Base-by-base conservation (phyloP, 1,140 invertebrate species). In the Samia ricini region DNA sequence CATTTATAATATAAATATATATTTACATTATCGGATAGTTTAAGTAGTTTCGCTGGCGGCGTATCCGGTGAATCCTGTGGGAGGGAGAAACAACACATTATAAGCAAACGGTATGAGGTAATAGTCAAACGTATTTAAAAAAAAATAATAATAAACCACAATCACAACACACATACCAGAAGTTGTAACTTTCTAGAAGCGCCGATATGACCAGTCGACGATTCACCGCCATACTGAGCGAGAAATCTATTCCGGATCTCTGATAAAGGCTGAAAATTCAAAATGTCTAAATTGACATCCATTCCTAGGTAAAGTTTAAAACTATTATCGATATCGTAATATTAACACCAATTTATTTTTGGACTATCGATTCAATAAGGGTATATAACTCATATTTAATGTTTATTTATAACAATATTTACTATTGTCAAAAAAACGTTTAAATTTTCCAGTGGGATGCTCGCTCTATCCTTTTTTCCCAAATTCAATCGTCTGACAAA, bases 11-110 rank as follows among this genome's bases (percentile, higher is more conserved):
- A 2, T 1, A 4, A 24, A 56, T 24, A 23, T 19, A 8, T 49
- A 61, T 54, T 74, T 69, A 85, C 85, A 66, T 85, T 80, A 68
- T 82, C 64, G 3, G 67, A 71, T 4, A 81, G 36, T 69, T 88
- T 91, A 4, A 79, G 69, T 56, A 86, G 84, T 69, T 91, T 91
- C 0, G 81, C 33, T 2, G 89, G 88, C n/a, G 87, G 89, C 4
- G 87, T 90, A 18, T 86, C 85, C 2, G 54, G 67, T 68, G 79
- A 67, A 21, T 89, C 85, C 88, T 88, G 51, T 4, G n/a, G n/a
- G n/a, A n/a, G n/a, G n/a, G 79, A 81, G 21, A 61, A 55, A 59
- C 2, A 36, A 7, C 4, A 57, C 0, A 36, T 33, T 57, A 18
- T 36, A 33, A 24, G 24, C 10, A 24, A 19, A 20, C 21, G 6